Evolutionary conservation across 2,797 vertebrate species (phyloP), one percentile per base, ranked within the genome.

Genomic region (Channa striata): DNA sequence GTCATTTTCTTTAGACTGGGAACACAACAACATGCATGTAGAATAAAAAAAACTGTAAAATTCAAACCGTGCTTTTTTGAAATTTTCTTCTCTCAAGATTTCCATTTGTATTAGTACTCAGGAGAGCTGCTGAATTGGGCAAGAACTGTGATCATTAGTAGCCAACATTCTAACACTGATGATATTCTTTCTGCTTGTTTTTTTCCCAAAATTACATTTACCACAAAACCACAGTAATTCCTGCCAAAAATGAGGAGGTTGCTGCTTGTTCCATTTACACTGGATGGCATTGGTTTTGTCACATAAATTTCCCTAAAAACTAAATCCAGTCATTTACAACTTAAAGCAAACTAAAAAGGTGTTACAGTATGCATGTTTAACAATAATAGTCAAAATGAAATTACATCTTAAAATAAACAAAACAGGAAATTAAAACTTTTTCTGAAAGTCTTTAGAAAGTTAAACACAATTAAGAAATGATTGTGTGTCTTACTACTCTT

Each of bases 1-100:
- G 69, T 96, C 95, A 78, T 99, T 99, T 83, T 98, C 97, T 63
- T 91, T 95, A 9, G 95, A 95, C 98, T 99, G 86, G 72, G 59
- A 53, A 78, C 12, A 74, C 39, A 75, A 74, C 78, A 49, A 78
- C 20, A 72, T 14, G 36, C 51, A 58, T 21, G 11, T 61, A 52
- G 37, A 34, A 30, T 30, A 30, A 30, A 30, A 30, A 30, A 30
- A 30, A 30, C 4, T 30, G 25, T 30, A 30, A 30, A 30, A 4
- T 30, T 30, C 25, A 30, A 30, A 30, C 4, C 25, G 6, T 30
- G 25, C 25, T 30, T 30, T n/a, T 30, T 30, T 30, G 25, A 30
- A 30, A 4, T 4, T 30, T 30, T 30, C 2, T 30, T 6, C 25
- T 30, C 19, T 48, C 20, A 12, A 58, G 11, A 59, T 42, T 20